phyloP scores from a whole-genome alignment of 92 coral and sea anemone genomes.

The Epizoanthus ramosus region DNA sequence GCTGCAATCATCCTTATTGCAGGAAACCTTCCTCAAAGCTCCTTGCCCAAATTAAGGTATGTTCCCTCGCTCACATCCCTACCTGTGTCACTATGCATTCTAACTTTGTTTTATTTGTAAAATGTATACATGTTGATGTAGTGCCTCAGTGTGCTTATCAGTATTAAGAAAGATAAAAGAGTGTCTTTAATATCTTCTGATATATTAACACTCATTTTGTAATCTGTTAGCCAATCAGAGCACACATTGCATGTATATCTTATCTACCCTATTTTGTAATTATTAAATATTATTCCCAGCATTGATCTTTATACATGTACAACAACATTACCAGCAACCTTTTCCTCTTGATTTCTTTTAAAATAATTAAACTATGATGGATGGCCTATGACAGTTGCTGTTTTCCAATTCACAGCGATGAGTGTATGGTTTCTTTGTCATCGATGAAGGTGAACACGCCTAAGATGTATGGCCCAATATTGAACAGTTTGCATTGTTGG shows the following conservation, averaged over 20 bases:
- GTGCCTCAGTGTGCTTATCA: too few relatives aligned
- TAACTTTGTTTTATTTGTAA: too few relatives aligned
- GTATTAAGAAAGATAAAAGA: too few relatives aligned
- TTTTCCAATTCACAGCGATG: conserved; percentile 54
- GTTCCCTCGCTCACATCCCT: neutral
- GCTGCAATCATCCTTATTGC: conserved; percentile 86
- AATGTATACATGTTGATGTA: too few relatives aligned
- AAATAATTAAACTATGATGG: neutral
- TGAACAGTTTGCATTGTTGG: conserved; percentile 93
- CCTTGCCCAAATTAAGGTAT: conserved; percentile 83
- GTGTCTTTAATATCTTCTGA: too few relatives aligned
- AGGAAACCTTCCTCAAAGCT: conserved; percentile 81
- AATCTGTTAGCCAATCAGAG: too few relatives aligned
- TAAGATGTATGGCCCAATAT: conserved; percentile 82
- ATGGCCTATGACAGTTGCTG: neutral
- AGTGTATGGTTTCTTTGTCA: conserved; percentile 72
- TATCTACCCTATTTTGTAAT: too few relatives aligned
- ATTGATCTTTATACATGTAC: too few relatives aligned
- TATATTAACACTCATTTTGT: too few relatives aligned
- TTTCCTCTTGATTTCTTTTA: neutral
- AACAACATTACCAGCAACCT: neutral
- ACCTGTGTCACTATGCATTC: too few relatives aligned
- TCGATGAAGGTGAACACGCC: conserved; percentile 61
- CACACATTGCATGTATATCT: too few relatives aligned
- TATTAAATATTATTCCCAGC: too few relatives aligned